A percentile compares a stretch with the other conserved stretches of the same genome.
Conservation (phyloP, 2,888 invertebrate genomes). For the Mechanitis messenoides region DNA sequence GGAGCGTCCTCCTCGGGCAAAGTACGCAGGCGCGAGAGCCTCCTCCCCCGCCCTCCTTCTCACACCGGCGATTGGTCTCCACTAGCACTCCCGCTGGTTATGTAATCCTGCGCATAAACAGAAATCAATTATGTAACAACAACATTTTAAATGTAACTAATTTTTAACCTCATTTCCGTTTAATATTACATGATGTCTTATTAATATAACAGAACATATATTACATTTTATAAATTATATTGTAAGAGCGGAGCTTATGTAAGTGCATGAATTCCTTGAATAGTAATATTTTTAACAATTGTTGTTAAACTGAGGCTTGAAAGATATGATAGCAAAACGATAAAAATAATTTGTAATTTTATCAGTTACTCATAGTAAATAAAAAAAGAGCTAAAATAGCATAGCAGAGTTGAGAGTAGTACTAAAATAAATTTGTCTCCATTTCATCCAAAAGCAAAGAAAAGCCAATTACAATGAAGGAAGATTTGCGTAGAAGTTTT, state of each 20-base stretch:
- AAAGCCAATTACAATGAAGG: no score
- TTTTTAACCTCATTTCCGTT: background rate
- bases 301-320: no score
- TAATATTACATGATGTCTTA: background rate
- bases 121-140: background rate
- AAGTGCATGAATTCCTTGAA: no score
- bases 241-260: no score
- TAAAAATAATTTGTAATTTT: background rate
- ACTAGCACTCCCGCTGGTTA: constrained; percentile 67
- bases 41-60: constrained; percentile 73
- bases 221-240: no score
- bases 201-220: no score
- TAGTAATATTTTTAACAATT: no score
- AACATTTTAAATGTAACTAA: background rate
- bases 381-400: background rate
- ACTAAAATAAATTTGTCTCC: background rate
- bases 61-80: constrained; percentile 73
- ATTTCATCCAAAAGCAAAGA: no score
- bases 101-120: constrained; percentile 59
- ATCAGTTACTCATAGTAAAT: background rate
- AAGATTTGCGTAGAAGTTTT: no score
- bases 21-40: constrained; percentile 67
- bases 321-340: no score
- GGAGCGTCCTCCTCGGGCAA: constrained; percentile 63
- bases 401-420: background rate